Base-by-base conservation (phyloP, 1,140 invertebrate genomes). In the Formica exsecta region DNA sequence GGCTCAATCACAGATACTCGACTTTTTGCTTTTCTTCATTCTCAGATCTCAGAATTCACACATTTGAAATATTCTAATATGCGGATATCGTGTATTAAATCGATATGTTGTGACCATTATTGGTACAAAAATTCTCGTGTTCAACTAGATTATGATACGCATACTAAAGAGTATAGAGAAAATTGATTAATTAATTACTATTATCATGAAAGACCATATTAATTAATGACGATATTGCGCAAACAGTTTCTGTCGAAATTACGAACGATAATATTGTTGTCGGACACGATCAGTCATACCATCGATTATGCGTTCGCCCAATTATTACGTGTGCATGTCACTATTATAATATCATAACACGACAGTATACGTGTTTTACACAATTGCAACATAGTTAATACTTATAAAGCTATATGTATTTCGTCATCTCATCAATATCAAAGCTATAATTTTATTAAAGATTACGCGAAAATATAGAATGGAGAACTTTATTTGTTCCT, bases 261-360 rank as follows among this genome's bases (percentile, higher is more conserved):
- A 57, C 48, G 36, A 19, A 54, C 51, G 66, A 57, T 16, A 81
- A 36, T 41, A 81, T 71, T 59, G 66, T 9, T 81, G 65, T 81
- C 65, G 11, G 13, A 71, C 19, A 44, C 77, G 77, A 66, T 70
- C 36, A 36, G 9, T 70, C 36, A 36, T 22, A 57, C 8, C 16
- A 29, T 66, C 19, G 16, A 71, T 57, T 81, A 59, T 29, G 29
- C n/a, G 62, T 41, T 66, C 44, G 29, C 74, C 48, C 29, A 68
- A 32, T 80, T 68, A 70, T 54, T 68, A 80, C 32, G 32, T 32
- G 32, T 68, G 16, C 36, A n/a, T 51, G 19, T 11, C 44, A 16
- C 25, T 70, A 48, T 66, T 68, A 68, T 41, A 62, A 44, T 64
- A 62, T 76, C 41, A 76, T 62, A 44, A 76, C 19, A 64, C n/a